Evolutionary conservation across 2,888 invertebrate genomes (phyloP).

Genomic region (Spodoptera picta): DNA sequence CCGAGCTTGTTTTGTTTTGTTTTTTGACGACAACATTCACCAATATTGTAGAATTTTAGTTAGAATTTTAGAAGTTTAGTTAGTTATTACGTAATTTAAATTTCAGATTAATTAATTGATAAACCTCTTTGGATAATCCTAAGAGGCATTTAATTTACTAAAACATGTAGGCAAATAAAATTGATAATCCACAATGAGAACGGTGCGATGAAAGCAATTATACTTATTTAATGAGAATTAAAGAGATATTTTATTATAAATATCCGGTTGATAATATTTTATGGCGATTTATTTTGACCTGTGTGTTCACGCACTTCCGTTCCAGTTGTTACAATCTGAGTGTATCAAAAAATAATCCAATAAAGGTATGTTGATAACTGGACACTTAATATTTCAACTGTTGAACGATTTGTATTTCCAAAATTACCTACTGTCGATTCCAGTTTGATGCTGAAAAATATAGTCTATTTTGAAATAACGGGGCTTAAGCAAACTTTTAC

Average conservation of each 20-base stretch:
- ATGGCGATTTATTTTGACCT: conserved; percentile 33
- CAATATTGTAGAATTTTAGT: conserved; percentile 59
- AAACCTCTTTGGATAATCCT: conserved; percentile 45
- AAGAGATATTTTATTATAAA: conserved; percentile 40
- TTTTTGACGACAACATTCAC: conserved; percentile 61
- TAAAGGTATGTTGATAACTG: too few relatives aligned
- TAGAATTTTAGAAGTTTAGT: too few relatives aligned
- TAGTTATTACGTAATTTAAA: conserved; percentile 59
- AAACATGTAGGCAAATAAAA: too few relatives aligned
- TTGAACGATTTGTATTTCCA: too few relatives aligned
- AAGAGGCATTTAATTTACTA: conserved; percentile 32
- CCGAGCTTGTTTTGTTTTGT: conserved; percentile 73
- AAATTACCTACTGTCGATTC: too few relatives aligned
- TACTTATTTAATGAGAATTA: conserved; percentile 32
- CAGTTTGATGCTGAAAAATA: too few relatives aligned
- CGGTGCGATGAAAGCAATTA: conserved; percentile 38
- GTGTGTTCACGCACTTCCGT: conserved; percentile 34
- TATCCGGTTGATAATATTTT: conserved; percentile 33
- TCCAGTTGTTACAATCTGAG: conserved; percentile 20
- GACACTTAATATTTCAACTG: too few relatives aligned
- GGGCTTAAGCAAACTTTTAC: too few relatives aligned
- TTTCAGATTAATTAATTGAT: conserved; percentile 62
- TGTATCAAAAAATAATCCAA: conserved; percentile 19
- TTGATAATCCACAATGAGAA: conserved; percentile 20
- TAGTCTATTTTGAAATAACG: too few relatives aligned